phyloP scores from a whole-genome alignment of 1,140 invertebrate species.

The Riptortus pedestris region DNA sequence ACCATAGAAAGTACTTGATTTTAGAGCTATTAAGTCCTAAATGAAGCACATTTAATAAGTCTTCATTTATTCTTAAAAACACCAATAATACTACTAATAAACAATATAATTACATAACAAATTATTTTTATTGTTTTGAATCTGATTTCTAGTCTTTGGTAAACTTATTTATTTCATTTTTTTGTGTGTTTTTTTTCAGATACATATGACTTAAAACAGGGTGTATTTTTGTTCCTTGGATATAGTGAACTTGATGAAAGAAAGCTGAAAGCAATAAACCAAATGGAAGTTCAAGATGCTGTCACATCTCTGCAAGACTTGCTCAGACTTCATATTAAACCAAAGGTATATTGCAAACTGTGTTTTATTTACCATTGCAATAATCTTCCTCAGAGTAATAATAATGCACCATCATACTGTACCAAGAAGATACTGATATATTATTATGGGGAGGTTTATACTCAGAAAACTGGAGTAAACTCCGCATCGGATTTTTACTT shows the following conservation, averaged over 20 bases:
- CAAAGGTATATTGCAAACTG: slow-evolving; percentile 24
- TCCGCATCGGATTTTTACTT: neutral
- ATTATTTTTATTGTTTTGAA: too few relatives aligned
- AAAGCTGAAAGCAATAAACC: slow-evolving; percentile 64
- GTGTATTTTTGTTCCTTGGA: slow-evolving; percentile 75
- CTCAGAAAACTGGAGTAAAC: too few relatives aligned
- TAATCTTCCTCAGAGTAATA: neutral
- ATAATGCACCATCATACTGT: neutral
- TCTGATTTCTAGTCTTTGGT: too few relatives aligned
- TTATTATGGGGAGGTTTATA: too few relatives aligned
- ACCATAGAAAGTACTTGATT: too few relatives aligned
- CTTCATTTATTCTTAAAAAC: too few relatives aligned
- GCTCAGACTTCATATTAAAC: slow-evolving; percentile 36
- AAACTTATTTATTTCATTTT: too few relatives aligned
- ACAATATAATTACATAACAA: too few relatives aligned
- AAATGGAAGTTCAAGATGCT: slow-evolving; percentile 66
- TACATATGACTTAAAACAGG: slow-evolving; percentile 63
- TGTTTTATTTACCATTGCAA: slow-evolving; percentile 23
- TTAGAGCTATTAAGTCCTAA: too few relatives aligned
- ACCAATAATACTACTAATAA: too few relatives aligned
- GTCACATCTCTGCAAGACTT: slow-evolving; percentile 66
- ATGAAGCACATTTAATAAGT: too few relatives aligned
- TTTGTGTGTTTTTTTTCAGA: slow-evolving; percentile 32
- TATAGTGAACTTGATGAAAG: slow-evolving; percentile 78
- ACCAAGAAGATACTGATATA: neutral